A percentile compares a stretch with the other conserved stretches of the same genome.
These are phyloP conservation scores for Pycnomerus fuliginosus DNA, from an alignment of 2,888 invertebrate species.

Conservation along the genomic window DNA sequence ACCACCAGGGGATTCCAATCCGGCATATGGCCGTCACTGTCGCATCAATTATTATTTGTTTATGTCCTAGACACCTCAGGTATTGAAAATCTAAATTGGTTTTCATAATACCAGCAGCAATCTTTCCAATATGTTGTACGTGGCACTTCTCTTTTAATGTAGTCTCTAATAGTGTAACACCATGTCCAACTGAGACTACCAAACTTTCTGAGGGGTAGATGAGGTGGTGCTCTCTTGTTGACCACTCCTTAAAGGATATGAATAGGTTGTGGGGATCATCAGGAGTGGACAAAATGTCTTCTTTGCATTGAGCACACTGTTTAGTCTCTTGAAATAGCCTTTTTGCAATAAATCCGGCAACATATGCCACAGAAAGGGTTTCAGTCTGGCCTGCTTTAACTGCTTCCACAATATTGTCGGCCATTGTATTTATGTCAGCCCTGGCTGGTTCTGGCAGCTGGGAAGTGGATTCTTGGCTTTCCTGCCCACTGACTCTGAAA, in stretches of 20 bases:
- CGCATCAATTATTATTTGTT: not conserved
- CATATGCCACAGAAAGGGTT: constrained; percentile 8
- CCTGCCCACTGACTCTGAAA: too few species aligned
- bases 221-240: not conserved
- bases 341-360: constrained; percentile 8
- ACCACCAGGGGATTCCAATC: constrained; percentile 9
- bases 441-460: not conserved
- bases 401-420: too few species aligned
- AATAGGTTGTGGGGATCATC: constrained; percentile 7
- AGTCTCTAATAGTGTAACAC: not conserved
- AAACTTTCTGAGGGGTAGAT: constrained; percentile 14
- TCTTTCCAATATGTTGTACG: not conserved
- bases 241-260: constrained; percentile 7
- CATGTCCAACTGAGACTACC: constrained; percentile 5
- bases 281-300: not conserved
- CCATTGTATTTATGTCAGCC: not conserved
- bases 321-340: not conserved
- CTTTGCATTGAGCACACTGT: constrained; percentile 4
- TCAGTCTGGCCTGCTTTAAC: not conserved
- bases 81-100: not conserved
- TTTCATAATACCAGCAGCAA: not conserved
- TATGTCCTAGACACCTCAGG: not conserved
- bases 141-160: too few species aligned
- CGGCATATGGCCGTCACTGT: constrained; percentile 3
- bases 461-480: constrained; percentile 1